These are phyloP conservation scores for Sicus ferrugineus DNA, from an alignment of 2,888 invertebrate genomes.

Conservation along the genomic window DNA sequence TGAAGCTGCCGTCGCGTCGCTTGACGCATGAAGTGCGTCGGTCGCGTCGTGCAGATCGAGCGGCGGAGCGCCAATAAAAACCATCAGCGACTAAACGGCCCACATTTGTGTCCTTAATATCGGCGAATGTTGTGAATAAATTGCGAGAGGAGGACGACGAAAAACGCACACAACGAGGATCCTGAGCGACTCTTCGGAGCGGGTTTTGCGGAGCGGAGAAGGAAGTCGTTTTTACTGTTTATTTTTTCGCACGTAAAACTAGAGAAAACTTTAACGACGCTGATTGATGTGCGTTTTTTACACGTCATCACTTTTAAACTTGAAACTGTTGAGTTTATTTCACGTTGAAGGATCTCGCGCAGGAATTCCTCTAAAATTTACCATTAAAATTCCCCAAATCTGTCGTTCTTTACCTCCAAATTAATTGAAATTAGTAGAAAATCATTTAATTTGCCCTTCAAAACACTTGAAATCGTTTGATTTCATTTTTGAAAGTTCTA, in stretches of 20 bases:
- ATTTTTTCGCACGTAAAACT: not conserved
- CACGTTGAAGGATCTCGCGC: too few relatives aligned
- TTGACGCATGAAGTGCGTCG: conserved; percentile 33
- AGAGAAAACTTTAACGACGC: not conserved
- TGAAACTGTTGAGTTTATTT: too few relatives aligned
- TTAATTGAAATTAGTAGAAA: too few relatives aligned
- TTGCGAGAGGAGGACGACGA: not conserved
- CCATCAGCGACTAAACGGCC: conserved; percentile 7
- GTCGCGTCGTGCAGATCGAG: conserved; percentile 25
- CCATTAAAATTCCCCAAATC: too few relatives aligned
- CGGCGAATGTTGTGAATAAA: conserved; percentile 29
- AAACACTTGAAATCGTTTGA: too few relatives aligned
- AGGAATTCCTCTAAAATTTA: too few relatives aligned
- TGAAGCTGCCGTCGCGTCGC: too few relatives aligned
- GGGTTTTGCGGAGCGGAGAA: not conserved
- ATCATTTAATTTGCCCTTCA: too few relatives aligned
- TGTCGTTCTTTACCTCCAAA: too few relatives aligned
- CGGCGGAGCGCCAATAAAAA: conserved; percentile 19
- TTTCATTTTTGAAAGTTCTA: too few relatives aligned
- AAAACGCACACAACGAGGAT: not conserved
- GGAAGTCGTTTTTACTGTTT: not conserved
- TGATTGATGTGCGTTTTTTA: not conserved
- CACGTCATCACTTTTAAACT: not conserved
- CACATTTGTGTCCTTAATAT: conserved; percentile 30
- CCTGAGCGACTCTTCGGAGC: not conserved